Evolutionary conservation across 2,113 vertebrate genomes (phyloP), one percentile per base, ranked within the genome.

Genomic region (Cyprinodon brontotheroides): DNA sequence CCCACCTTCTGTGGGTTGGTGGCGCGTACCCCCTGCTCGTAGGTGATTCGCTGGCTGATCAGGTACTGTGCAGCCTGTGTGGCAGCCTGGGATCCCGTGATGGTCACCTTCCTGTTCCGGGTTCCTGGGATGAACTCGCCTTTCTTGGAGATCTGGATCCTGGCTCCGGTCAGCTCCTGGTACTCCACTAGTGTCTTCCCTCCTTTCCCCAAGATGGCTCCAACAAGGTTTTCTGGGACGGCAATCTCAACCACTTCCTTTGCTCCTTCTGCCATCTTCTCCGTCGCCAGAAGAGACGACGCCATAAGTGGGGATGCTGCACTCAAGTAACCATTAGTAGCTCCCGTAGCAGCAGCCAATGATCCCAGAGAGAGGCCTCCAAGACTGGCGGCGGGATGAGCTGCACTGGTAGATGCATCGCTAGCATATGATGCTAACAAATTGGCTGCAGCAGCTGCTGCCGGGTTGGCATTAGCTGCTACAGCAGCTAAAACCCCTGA

Each of bases 61-160:
- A 98, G 95, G 93, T 97, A 97, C 93, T 98, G 97, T 65, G 97
- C 97, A 6, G 97, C 97, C 91, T 98, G 97, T 7, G 96, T 97
- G 74, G 97, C 96, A 17, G 96, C 96, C 64, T 96, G 96, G n/a
- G 96, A 95, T 80, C 97, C 97, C 0, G 96, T 97, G 92, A 98
- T 98, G 93, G 96, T 98, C 83, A 97, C 97, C 93, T 96, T 97
- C 91, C 97, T 96, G 95, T 97, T 98, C 93, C 97, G 95, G 75
- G 97, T 98, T 92, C 97, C 97, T 0, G 97, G 97, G 89, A 98
- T 96, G 92, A 97, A 98, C 92, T 98, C 97, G 75, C 97, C 97
- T 85, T 98, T 98, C 94, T 98, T 98, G 83, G 97, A 98, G 94
- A 98, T 98, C 93, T 98, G 97, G 91, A 98, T 98, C 83, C 97